Conservation (phyloP, 1,140 invertebrate genomes). For the Achatina immaculata region DNA sequence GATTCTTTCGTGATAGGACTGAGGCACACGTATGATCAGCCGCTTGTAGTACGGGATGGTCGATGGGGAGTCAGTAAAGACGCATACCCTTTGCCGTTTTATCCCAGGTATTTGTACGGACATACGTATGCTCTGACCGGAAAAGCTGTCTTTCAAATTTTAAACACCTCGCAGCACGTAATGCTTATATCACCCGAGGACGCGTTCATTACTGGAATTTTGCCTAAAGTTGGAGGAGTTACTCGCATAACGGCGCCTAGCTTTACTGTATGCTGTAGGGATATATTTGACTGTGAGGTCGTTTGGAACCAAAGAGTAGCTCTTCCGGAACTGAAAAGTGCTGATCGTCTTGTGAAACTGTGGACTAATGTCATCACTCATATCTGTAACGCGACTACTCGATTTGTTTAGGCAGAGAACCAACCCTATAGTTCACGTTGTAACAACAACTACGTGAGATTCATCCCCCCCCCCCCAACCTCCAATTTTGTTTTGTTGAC, state of each 20-base stretch:
- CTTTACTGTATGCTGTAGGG: not conserved
- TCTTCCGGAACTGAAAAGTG: not conserved
- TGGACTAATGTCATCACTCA: not conserved
- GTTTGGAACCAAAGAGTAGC: constrained; percentile 9
- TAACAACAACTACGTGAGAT: too few species aligned
- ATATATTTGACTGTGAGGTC: constrained; percentile 5
- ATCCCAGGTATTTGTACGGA: constrained; percentile 61
- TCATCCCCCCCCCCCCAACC: too few species aligned
- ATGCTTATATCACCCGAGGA: constrained; percentile 64
- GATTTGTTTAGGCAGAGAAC: not conserved
- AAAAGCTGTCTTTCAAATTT: constrained; percentile 49
- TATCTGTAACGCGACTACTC: not conserved
- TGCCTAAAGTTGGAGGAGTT: constrained; percentile 28
- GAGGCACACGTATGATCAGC: not conserved
- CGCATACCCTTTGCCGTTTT: constrained; percentile 35
- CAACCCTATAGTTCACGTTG: too few species aligned
- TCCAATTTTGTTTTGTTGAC: too few species aligned
- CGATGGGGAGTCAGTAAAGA: constrained; percentile 27
- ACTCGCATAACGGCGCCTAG: constrained; percentile 21
- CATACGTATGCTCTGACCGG: constrained; percentile 63
- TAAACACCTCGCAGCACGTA: constrained; percentile 43
- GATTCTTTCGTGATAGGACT: not conserved
- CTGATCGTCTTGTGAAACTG: not conserved
- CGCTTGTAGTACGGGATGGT: constrained; percentile 21
- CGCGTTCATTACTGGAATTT: constrained; percentile 65